Evolutionary conservation across 2,113 vertebrate genomes (phyloP).

Genomic region (Anhinga rufa): DNA sequence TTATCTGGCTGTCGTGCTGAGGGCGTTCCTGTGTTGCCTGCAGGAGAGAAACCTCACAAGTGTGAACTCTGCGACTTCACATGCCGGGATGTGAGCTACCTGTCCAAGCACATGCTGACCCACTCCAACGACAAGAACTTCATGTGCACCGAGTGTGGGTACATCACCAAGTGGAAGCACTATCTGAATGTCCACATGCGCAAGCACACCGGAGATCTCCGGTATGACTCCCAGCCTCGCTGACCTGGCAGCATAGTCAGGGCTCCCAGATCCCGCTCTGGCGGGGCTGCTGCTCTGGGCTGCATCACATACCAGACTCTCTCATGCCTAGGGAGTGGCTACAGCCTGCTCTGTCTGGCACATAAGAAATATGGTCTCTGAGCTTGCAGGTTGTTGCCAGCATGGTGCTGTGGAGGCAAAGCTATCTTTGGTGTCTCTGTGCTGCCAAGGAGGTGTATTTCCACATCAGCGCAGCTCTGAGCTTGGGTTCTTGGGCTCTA

Average conservation of each 20-base stretch:
- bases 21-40: not conserved
- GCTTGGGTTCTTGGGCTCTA: not conserved
- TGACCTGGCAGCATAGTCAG: not conserved
- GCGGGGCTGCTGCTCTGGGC: not conserved
- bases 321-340: not conserved
- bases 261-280: not conserved
- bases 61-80: slow-evolving; percentile 91
- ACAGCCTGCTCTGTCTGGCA: not conserved
- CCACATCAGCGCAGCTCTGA: not conserved
- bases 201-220: slow-evolving; percentile 94
- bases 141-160: slow-evolving; percentile 96
- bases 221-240: slow-evolving; percentile 59
- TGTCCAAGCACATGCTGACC: slow-evolving; percentile 96
- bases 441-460: not conserved
- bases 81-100: slow-evolving; percentile 93
- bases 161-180: slow-evolving; percentile 98
- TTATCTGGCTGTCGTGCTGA: not conserved
- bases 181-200: slow-evolving; percentile 96
- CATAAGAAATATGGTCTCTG: not conserved
- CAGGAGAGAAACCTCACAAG: slow-evolving; percentile 96
- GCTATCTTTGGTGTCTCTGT: not conserved
- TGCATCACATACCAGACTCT: not conserved
- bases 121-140: slow-evolving; percentile 91
- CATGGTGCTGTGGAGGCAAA: not conserved
- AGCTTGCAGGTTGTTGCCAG: not conserved